Base-by-base conservation (phyloP, 2,888 invertebrate genomes). In the Epinotia nisella region DNA sequence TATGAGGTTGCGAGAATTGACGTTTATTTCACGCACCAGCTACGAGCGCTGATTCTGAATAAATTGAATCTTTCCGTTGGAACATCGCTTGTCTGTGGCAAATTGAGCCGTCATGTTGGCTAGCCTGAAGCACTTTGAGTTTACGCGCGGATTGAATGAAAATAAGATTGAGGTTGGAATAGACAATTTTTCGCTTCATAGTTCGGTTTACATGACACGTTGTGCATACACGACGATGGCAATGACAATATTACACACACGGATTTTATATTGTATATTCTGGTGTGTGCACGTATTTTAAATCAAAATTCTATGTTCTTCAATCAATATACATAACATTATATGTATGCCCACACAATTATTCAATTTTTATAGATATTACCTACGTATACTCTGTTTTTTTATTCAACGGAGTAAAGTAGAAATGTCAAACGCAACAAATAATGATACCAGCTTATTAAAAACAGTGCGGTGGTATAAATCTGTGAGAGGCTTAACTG, bases 11-110 rank as follows among this genome's bases (percentile, higher is more conserved):
- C 55, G 41, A 24, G 56, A 66, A 39, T 39, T 66, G 55, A 56
- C 24, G 72, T 75, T 81, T 70, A 74, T 65, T 82, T 80, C 78
- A 81, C 80, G 78, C 79, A 72, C 72, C 64, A 74, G 68, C 75
- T 77, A 69, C 78, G 75, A 70, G 76, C 77, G 75, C 75, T 64
- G 77, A 82, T 80, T 80, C 78, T 64, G 76, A 49, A 74, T 67
- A 69, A 75, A 59, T 70, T 74, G 64, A 70, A 76, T 74, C 62
- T 64, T 74, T 69, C 60, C 70, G 69, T 21, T 75, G 72, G 39
- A 51, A 61, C 76, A 71, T 68, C 78, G 75, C 70, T 61, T 45
- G 71, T 60, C 64, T 64, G 70, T 74, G 64, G 39, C 55, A 74
- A 70, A 70, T 70, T 70, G 69, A 60, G 62, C 70, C 70, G 70